Base-by-base conservation (phyloP, 2,888 invertebrate species). In the Noctua fimbriata region DNA sequence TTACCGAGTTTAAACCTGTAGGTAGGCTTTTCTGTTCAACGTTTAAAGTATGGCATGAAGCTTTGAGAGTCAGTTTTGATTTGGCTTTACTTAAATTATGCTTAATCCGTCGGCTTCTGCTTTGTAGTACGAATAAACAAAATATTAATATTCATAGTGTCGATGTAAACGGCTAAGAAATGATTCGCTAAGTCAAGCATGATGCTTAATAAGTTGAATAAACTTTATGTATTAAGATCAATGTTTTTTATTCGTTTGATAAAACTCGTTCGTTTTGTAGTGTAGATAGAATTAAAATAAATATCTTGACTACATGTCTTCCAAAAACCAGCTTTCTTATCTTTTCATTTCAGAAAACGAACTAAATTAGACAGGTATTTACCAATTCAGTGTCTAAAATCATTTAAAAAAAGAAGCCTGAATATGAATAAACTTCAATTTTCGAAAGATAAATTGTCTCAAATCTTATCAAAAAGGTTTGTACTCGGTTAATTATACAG, bases 111-210 rank as follows among this genome's bases (percentile, higher is more conserved):
- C 60, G 16, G 82, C 47, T 82, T 82, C 6, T 81, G 69, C 76
- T 83, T 82, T 76, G 44, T 60, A 60, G 44, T 66, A 82, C 44
- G 16, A 75, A 82, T 12, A 60, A 82, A 82, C 16, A 55, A 36
- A 66, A 47, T 67, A 67, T 67, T 47, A 49, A 66, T 66, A 73
- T 82, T 74, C 14, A 58, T 66, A 60, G 75, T 80, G 52, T 80
- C 24, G n/a, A 73, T 67, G 69, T 73, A 28, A 80, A 74, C 52
- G 60, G 36, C 47, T 69, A 63, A 82, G 18, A 75, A 69, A 76
- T 36, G 0, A 70, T 52, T 52, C 1, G 44, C 36, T 41, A 55
- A 82, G 49, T 44, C 67, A 21, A 60, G 80, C 69, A 81, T 76
- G 63, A 69, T 69, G 63, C 63, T 69, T 36, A 65, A n/a, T 28